Conservation (phyloP, 2,888 invertebrate genomes). For the Sphinx pinastri region DNA sequence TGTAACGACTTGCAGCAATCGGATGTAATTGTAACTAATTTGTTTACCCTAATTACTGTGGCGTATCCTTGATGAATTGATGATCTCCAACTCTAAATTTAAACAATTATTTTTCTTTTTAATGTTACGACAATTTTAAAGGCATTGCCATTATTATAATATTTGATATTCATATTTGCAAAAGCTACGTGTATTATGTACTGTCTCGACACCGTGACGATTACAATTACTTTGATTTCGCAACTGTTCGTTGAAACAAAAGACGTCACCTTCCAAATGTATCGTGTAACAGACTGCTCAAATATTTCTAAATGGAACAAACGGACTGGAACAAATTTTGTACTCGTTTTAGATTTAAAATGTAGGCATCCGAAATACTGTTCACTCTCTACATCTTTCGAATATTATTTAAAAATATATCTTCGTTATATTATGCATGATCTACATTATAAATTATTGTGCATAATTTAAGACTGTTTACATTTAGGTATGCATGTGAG, state of each 20-base stretch:
- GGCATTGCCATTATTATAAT: not conserved
- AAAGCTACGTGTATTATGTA: not conserved
- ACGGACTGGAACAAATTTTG: too few species aligned
- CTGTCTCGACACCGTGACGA: not conserved
- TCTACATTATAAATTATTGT: too few species aligned
- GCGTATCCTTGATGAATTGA: not conserved
- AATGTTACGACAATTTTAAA: not conserved
- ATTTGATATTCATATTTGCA: not conserved
- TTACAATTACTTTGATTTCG: not conserved
- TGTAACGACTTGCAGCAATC: not conserved
- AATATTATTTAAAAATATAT: too few species aligned
- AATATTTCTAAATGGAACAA: too few species aligned
- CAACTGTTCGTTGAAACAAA: not conserved
- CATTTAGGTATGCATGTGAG: too few species aligned
- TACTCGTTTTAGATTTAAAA: too few species aligned
- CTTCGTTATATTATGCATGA: too few species aligned
- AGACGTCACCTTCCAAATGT: not conserved
- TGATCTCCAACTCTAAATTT: too few species aligned
- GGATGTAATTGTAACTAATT: not conserved
- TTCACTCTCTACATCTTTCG: too few species aligned
- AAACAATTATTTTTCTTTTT: too few species aligned
- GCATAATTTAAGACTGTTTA: too few species aligned
- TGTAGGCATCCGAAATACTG: too few species aligned
- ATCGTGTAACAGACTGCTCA: not conserved
- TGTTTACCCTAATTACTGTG: slow-evolving; percentile 1